Evolutionary conservation across 1,140 invertebrate species (phyloP), one percentile per base, ranked within the genome.

Genomic region (Helicoverpa zea): DNA sequence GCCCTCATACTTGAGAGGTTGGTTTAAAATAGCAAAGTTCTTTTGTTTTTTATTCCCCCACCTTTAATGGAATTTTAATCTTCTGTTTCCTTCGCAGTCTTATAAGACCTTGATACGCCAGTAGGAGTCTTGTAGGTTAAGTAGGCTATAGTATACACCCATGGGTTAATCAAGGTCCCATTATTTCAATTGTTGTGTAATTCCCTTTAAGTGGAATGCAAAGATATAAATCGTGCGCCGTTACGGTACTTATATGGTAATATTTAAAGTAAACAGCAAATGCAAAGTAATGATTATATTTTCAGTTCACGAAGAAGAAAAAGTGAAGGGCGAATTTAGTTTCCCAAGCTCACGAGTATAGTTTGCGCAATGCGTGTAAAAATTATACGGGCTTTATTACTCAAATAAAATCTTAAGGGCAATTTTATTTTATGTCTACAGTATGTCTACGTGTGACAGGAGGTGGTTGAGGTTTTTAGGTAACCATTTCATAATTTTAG

Each of bases 121-220:
- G 14, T 49, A 49, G 16, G 43, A 43, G 18, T 68, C 64, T 68
- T 68, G 23, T 23, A 77, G 3, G 74, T 54, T 18, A 64, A 64
- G 18, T 16, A 43, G 35, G 35, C 35, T 43, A 43, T 43, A 5
- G 35, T 43, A 43, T 9, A 43, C 9, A 54, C 49, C 29, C 61
- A 64, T 56, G 75, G 51, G 30, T 18, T 18, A 49, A 61, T 74
- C 54, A 29, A 59, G 54, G 73, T 75, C 56, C 43, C 35, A 75
- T 75, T 49, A 75, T 52, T 54, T 77, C 68, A 30, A 63, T 77
- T 66, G 75, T 77, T 77, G 59, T 43, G 75, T 66, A 77, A 77
- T 63, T 76, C 56, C 70, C 73, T 77, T 77, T 66, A 63, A 64
- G n/a, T 66, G 29, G 58, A 77, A 77, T 66, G 68, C 23, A 72